Percentiles rank a stretch among this genome's conserved stretches.
These are phyloP conservation scores for Cheirogaleus medius DNA, from an alignment of 2,113 vertebrate genomes.

Conservation along the genomic window DNA sequence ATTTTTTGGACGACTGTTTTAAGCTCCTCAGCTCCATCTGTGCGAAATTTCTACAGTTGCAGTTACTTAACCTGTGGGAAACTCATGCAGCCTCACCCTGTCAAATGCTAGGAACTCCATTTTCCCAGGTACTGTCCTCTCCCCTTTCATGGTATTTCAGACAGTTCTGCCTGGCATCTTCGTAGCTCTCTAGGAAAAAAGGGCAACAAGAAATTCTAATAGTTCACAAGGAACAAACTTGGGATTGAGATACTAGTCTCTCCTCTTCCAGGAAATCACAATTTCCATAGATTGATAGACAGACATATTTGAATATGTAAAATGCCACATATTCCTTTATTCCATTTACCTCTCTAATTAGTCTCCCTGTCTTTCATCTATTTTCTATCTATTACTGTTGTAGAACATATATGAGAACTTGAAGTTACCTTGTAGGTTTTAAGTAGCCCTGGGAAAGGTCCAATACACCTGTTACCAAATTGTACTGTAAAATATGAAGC, in stretches of 20 bases:
- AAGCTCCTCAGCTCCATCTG: not conserved
- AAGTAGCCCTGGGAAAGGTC: not conserved
- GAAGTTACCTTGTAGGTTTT: not conserved
- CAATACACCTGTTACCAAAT: not conserved
- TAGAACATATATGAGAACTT: not conserved
- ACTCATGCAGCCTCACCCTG: not conserved
- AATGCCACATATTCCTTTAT: not conserved
- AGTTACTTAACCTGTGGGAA: not conserved
- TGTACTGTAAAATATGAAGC: not conserved
- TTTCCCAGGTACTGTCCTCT: fast-evolving
- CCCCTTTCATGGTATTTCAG: not conserved
- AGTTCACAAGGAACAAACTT: not conserved
- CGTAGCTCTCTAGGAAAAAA: not conserved
- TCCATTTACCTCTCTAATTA: not conserved
- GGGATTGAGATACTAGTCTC: not conserved
- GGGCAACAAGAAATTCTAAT: not conserved
- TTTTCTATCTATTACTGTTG: not conserved
- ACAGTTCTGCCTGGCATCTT: not conserved
- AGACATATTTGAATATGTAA: not conserved
- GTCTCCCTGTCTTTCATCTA: not conserved
- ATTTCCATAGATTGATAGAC: not conserved
- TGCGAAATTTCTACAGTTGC: not conserved
- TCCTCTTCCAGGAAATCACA: not conserved
- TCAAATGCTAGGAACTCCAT: not conserved
- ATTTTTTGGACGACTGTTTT: not conserved